These are phyloP conservation scores for Orestias chungarensis DNA, from an alignment of 2,797 vertebrate genomes.

Conservation along the genomic window DNA sequence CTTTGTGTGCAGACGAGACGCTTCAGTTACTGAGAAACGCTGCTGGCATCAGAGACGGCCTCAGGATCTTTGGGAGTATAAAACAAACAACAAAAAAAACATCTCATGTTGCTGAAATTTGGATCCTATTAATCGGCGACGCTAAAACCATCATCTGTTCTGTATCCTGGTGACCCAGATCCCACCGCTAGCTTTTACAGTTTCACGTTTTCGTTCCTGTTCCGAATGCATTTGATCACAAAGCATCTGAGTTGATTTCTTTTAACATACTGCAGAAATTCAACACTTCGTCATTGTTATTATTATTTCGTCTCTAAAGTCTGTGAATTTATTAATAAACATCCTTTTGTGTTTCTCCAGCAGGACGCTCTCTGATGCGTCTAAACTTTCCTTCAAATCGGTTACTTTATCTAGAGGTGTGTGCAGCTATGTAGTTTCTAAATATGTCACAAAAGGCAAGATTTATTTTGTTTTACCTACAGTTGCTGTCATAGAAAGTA, in stretches of 20 bases:
- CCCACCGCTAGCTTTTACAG: too few relatives aligned
- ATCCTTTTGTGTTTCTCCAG: neutral
- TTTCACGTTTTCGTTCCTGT: neutral
- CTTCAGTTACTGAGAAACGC: conserved; percentile 24
- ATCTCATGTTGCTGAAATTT: neutral
- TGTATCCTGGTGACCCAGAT: neutral
- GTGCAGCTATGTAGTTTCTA: neutral
- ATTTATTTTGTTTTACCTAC: neutral
- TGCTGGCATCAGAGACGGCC: neutral
- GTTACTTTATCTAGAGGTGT: neutral
- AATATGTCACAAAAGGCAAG: neutral
- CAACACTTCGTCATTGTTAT: neutral
- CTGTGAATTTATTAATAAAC: too few relatives aligned
- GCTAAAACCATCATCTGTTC: neutral
- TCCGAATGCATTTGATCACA: neutral
- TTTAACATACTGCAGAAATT: neutral
- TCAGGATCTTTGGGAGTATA: neutral
- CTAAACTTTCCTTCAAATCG: neutral
- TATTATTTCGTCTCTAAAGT: neutral
- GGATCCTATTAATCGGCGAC: neutral
- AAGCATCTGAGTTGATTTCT: neutral
- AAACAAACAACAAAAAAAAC: neutral
- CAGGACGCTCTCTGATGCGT: neutral
- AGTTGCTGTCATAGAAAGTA: neutral
- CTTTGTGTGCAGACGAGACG: conserved; percentile 8